Evolutionary conservation across 1,140 invertebrate genomes (phyloP), one percentile per base, ranked within the genome.

Genomic region (Tetragonula clypearis): DNA sequence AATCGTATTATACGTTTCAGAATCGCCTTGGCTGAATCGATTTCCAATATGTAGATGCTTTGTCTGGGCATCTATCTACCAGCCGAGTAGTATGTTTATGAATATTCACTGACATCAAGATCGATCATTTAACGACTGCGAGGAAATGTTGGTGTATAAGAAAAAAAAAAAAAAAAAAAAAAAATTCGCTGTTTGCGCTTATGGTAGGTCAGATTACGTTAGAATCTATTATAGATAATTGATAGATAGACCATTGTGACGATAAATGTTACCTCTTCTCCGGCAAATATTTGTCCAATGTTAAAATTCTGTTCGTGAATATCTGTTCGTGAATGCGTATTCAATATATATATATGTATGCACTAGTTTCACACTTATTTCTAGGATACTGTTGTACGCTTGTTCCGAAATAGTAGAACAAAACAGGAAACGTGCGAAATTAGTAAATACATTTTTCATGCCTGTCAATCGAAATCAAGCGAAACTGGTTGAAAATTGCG

Each of bases 401-500:
- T 8, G 19, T 30, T 68, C 15, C 9, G 66, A 68, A 30, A 72
- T 49, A 30, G 49, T 49, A 41, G 35, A 41, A 71, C 23, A 55
- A 53, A 77, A 14, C 9, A 35, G 53, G 1, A n/a, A n/a, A 11
- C 58, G 23, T 77, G 4, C 2, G 56, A 72, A 58, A 76, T 86
- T 76, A 58, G 76, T 26, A 58, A 56, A 2, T 21, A 1, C 4
- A 53, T 12, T n/a, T 76, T 62, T 81, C 30, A 62, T 5, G 19
- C 21, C 11, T n/a, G 41, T 12, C 41, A 58, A 12, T 62, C 26
- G 26, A 66, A 55, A 62, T 23, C 56, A 49, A 62, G 49, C 15
- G 26, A 74, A 82, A 73, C 58, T n/a, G 49, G 72, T n/a, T 21
- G 58, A 66, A 75, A 49, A 30, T 77, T 62, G 60, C 5, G 30